Evolutionary conservation across 2,113 vertebrate species (phyloP).

Genomic region (Pampusana beccarii): DNA sequence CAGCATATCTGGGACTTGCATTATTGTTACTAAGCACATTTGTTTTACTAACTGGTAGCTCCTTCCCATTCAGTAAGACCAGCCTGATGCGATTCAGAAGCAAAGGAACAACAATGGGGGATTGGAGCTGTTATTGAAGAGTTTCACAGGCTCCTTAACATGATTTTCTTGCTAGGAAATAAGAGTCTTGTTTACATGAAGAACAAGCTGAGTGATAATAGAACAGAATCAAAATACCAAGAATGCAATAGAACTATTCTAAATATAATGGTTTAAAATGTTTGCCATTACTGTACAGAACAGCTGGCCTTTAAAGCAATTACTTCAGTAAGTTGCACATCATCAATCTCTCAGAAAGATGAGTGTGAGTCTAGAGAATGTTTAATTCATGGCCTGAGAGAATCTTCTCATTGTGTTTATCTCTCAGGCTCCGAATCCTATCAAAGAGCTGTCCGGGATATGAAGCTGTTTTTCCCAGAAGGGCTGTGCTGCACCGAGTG

Average conservation of each 20-base stretch:
- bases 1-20: not conserved
- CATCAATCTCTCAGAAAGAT: constrained; percentile 60
- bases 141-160: not conserved
- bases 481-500: constrained; percentile 67
- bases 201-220: not conserved
- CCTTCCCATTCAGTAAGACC: not conserved
- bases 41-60: not conserved
- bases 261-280: constrained; percentile 57
- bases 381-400: constrained; percentile 68
- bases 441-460: constrained; percentile 63
- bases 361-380: constrained; percentile 57
- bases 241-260: constrained; percentile 23
- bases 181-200: constrained; percentile 5
- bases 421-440: constrained; percentile 73
- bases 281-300: constrained; percentile 59
- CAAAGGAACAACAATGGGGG: not conserved
- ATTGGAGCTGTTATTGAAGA: not conserved
- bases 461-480: constrained; percentile 76
- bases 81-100: not conserved
- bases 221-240: constrained; percentile 32
- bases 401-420: constrained; percentile 32
- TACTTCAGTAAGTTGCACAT: constrained; percentile 56
- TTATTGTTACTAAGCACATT: not conserved
- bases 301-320: constrained; percentile 66
- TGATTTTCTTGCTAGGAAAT: not conserved